A percentile compares a stretch with the other conserved stretches of the same genome.
phyloP scores from a whole-genome alignment of 2,113 vertebrate species.

The Chaetura pelagica region DNA sequence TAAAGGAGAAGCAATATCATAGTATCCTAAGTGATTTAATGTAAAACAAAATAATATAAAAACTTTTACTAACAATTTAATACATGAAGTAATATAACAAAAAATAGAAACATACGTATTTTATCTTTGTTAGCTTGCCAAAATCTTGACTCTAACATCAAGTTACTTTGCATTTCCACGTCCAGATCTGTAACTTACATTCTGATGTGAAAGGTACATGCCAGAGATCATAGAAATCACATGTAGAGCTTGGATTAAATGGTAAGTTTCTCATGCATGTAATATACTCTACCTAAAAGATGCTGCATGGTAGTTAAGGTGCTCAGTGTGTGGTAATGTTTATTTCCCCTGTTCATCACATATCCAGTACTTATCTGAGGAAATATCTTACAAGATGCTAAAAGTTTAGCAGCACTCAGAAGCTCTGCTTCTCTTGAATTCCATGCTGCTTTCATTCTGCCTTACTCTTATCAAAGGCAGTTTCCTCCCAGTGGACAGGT shows the following conservation, averaged over 20 bases:
- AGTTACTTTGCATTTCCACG: background rate
- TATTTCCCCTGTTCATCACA: background rate
- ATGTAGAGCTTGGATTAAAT: background rate
- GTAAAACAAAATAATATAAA: background rate
- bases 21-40: background rate
- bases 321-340: accelerated
- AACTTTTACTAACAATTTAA: background rate
- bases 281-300: background rate
- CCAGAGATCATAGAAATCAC: background rate
- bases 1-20: background rate
- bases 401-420: background rate
- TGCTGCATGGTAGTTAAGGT: background rate
- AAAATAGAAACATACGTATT: background rate
- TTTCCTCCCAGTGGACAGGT: background rate
- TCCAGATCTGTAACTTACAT: background rate
- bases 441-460: background rate
- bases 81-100: background rate
- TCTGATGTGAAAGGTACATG: background rate
- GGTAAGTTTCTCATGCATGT: background rate
- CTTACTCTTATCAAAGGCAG: background rate
- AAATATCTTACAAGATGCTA: background rate
- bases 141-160: background rate
- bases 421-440: background rate
- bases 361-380: background rate
- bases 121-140: background rate